Base-by-base conservation (phyloP, 2,888 invertebrate genomes). In the Epinotia nisella region DNA sequence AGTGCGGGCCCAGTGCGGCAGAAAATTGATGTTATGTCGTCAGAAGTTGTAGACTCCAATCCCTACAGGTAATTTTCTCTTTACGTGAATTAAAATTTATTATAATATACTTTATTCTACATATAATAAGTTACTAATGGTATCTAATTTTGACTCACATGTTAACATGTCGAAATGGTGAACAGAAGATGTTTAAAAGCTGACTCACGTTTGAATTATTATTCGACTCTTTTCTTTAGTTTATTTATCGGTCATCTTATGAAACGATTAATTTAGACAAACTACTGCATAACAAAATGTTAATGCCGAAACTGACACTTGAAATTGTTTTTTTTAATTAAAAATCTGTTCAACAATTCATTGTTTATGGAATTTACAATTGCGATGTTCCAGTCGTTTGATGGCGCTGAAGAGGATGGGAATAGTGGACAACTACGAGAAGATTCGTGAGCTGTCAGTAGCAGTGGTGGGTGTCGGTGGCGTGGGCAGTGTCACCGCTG, bases 321-420 rank as follows among this genome's bases (percentile, higher is more conserved):
- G 9, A 9, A 35, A 7, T 35, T 29, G 1, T 9, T 9, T 35
- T 9, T 35, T 9, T 5, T 5, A 0, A 29, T 29, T 29, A 0
- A 0, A 29, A 35, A 35, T 35, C 7, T 35, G 35, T 9, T 9
- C 35, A 35, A 35, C 9, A 35, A 35, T 9, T 35, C n/a, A 1
- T 49, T 49, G 49, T 49, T 49, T 49, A 49, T n/a, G 49, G n/a
- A 49, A 49, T 49, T 41, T 13, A 49, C n/a, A 49, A n/a, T n/a
- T 39, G 0, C 2, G 21, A 41, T 55, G 29, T 92, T 94, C 53
- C 86, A 98, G 98, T 90, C 98, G 99, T n/a, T 92, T 99, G 15
- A 99, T 99, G 99, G 99, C 99, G 0, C 89, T 99, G 75, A 98
- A 99, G 87, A 94, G 99, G 75, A 99, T 99, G 99, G 99, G 99